Evolutionary conservation across 2,113 vertebrate genomes (phyloP), one percentile per base, ranked within the genome.

Genomic region (Cephalopholis sonnerati): DNA sequence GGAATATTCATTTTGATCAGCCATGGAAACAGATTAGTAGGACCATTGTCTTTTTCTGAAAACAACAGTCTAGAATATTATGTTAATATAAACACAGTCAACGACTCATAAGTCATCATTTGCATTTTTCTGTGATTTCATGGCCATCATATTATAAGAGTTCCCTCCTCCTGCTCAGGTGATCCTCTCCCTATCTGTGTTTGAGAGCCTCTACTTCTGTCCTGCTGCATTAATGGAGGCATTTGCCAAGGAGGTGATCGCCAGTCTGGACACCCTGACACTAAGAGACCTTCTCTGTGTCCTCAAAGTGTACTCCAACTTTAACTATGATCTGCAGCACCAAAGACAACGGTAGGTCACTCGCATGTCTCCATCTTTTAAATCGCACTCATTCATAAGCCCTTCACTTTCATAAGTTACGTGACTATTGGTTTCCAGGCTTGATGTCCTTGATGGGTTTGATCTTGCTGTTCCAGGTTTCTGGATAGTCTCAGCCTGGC

Each of bases 231-330:
- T 99, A 80, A 91, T 99, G 97, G 96, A 94, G 67, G 69, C 29
- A 15, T 96, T 96, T 79, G 90, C 95, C 5, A 92, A 96, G 86
- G 96, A 91, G 82, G 68, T 98, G 62, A 91, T 91, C 2, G 64
- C 92, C 69, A 88, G 96, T 2, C 92, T 96, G 0, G 89, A 93
- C 3, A 80, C 78, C 20, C 86, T 99, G 62, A 95, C 87, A 2
- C 74, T 95, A 57, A 95, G 92, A 86, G 93, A 92, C 76, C 79
- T 97, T 25, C 50, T 96, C 20, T 59, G 27, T 70, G 18, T 97
- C 81, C 92, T 98, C 46, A 94, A 92, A 32, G 89, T 93, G 18
- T 99, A 95, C 92, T 96, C 97, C 7, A 91, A 88, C 50, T 92
- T 99, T 16, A 98, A 96, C 93, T 95, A 96, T 17, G 27, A 94